Percentiles rank a stretch among this genome's conserved stretches.
Conservation (phyloP, 2,113 vertebrate genomes). For the Silurus glanis region DNA sequence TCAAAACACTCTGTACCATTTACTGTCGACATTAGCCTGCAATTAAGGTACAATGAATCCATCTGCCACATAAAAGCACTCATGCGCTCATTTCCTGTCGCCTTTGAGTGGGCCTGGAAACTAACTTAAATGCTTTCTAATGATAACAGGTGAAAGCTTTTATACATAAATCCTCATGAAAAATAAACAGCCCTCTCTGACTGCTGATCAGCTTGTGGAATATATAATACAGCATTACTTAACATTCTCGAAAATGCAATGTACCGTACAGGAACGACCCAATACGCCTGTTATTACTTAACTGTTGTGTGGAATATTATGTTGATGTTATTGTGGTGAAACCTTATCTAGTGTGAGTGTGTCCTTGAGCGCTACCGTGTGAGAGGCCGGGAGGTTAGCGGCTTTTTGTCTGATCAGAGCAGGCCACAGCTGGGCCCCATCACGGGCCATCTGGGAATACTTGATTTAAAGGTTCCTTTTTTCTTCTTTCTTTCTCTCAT, state of each 20-base stretch:
- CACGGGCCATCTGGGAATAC: slow-evolving; percentile 73
- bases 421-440: slow-evolving; percentile 72
- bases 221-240: slow-evolving; percentile 11
- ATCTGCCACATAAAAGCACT: slow-evolving; percentile 43
- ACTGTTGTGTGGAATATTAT: slow-evolving; percentile 44
- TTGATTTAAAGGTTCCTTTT: slow-evolving; percentile 72
- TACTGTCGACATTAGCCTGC: background rate
- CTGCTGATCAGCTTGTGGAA: slow-evolving; percentile 13
- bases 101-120: slow-evolving; percentile 36
- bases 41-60: slow-evolving; percentile 19
- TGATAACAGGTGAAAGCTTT: slow-evolving; percentile 39
- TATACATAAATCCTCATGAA: slow-evolving; percentile 42
- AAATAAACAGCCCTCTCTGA: slow-evolving; percentile 14
- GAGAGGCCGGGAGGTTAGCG: slow-evolving; percentile 42
- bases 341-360: slow-evolving; percentile 44
- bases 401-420: slow-evolving; percentile 48
- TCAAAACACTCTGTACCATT: slow-evolving; percentile 3
- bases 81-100: slow-evolving; percentile 43
- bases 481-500: slow-evolving; percentile 18
- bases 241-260: slow-evolving; percentile 29
- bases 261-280: slow-evolving; percentile 17
- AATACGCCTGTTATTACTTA: slow-evolving; percentile 32
- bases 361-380: slow-evolving; percentile 40
- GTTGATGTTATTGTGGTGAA: slow-evolving; percentile 42
- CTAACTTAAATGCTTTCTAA: slow-evolving; percentile 17